Evolutionary conservation across 1,140 invertebrate species (phyloP).

Genomic region (Sogatella furcifera): DNA sequence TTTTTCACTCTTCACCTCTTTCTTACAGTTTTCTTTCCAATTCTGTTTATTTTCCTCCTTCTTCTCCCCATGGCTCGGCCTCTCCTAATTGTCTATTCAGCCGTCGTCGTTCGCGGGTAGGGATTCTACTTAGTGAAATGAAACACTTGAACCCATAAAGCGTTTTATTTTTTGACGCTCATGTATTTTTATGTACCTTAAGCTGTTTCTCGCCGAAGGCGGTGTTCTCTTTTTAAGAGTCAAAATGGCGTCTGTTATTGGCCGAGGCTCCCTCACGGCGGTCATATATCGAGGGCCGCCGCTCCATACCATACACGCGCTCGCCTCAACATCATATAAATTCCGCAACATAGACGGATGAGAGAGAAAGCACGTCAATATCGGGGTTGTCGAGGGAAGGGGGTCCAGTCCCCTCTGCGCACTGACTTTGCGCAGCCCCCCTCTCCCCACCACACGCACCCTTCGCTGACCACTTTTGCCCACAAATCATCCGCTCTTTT

Average conservation of each 20-base stretch:
- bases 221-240: slow-evolving; percentile 13
- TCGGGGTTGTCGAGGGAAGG: background rate
- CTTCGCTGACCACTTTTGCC: slow-evolving; percentile 7
- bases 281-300: slow-evolving; percentile 13
- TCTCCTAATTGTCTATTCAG: slow-evolving; percentile 2
- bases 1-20: background rate
- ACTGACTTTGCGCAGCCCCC: background rate
- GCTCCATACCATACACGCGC: slow-evolving; percentile 11
- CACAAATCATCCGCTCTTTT: slow-evolving; percentile 16
- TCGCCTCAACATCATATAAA: slow-evolving; percentile 15
- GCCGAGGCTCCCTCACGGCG: slow-evolving; percentile 1
- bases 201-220: background rate
- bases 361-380: slow-evolving; percentile 7
- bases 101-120: background rate
- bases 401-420: background rate
- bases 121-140: slow-evolving; percentile 3
- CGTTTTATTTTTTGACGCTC: slow-evolving; percentile 4
- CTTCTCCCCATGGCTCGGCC: no score
- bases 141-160: slow-evolving; percentile 3
- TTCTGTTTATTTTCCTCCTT: no score
- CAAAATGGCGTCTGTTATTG: slow-evolving; percentile 17
- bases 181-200: slow-evolving; percentile 4
- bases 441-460: background rate
- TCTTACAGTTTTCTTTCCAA: no score
- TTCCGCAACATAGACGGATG: slow-evolving; percentile 14